Base-by-base conservation (phyloP, 2,797 vertebrate species). In the Siniperca undulata region DNA sequence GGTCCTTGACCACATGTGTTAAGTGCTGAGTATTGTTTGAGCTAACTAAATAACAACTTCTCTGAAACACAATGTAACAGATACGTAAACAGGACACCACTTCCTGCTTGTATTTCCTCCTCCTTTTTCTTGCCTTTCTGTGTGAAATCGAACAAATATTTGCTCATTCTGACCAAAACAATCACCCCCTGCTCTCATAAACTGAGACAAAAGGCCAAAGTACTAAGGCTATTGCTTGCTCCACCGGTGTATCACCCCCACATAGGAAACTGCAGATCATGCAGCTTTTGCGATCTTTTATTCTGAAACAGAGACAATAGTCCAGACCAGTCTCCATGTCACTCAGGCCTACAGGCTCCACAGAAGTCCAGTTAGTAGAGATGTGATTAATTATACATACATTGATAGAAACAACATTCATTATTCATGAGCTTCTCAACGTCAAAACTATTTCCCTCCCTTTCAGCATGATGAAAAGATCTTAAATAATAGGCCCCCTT, bases 371-470 rank as follows among this genome's bases (percentile, higher is more conserved):
- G 94, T 94, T 94, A 93, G 92, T 89, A 86, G 92, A 94, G 88
- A 92, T 90, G 91, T 95, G 94, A 96, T 96, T 95, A 96, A 96
- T 96, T 96, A 96, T 96, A 94, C 95, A 96, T 96, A 94, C 94
- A 95, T 94, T 96, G 94, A 96, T 95, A 96, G 95, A 95, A 96
- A 93, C 89, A 80, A 70, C 88, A 92, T 96, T 94, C 86, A 95
- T 95, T 93, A 96, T 95, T 94, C 93, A 96, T 95, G 90, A 92
- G 85, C 88, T 92, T 70, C 91, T 95, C 94, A 89, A 94, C 92
- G 94, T 95, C 93, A 95, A 92, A 95, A 91, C 93, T 91, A 89
- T 89, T 93, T 91, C 89, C 91, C 89, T 83, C 90, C 92, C 91
- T 95, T 95, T 95, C 92, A 94, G 86, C 67, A 88, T 93, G 94